Percentiles rank a stretch among this genome's conserved stretches.
These are phyloP conservation scores for Xenops minutus DNA, from an alignment of 2,797 vertebrate genomes.

Conservation along the genomic window DNA sequence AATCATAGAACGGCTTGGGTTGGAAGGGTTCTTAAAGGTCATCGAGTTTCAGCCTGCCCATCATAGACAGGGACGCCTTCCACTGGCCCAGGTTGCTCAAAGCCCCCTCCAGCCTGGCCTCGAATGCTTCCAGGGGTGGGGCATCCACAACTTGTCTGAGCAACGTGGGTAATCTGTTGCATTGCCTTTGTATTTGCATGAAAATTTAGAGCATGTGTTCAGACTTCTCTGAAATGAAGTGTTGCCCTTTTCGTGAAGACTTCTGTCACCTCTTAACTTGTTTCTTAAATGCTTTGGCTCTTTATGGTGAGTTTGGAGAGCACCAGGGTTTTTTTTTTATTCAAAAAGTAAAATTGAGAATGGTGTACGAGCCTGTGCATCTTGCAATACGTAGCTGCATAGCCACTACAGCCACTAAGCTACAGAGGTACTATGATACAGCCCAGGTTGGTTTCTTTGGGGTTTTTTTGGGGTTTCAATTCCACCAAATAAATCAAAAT, in stretches of 20 bases:
- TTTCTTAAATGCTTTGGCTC: neutral
- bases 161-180: neutral
- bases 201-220: neutral
- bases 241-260: neutral
- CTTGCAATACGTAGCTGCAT: neutral
- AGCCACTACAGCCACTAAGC: neutral
- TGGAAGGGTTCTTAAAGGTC: neutral
- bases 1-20: neutral
- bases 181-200: neutral
- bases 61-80: neutral
- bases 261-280: neutral
- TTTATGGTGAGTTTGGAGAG: neutral
- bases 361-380: neutral
- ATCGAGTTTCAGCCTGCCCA: neutral
- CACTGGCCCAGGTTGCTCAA: neutral
- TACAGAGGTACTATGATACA: neutral
- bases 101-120: neutral
- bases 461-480: neutral
- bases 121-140: neutral
- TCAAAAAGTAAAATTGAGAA: neutral
- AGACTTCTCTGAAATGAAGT: neutral
- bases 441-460: neutral
- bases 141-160: neutral
- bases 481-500: neutral
- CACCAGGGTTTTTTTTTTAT: neutral